Evolutionary conservation across 2,797 vertebrate genomes (phyloP).

Genomic region (Pempheris klunzingeri): DNA sequence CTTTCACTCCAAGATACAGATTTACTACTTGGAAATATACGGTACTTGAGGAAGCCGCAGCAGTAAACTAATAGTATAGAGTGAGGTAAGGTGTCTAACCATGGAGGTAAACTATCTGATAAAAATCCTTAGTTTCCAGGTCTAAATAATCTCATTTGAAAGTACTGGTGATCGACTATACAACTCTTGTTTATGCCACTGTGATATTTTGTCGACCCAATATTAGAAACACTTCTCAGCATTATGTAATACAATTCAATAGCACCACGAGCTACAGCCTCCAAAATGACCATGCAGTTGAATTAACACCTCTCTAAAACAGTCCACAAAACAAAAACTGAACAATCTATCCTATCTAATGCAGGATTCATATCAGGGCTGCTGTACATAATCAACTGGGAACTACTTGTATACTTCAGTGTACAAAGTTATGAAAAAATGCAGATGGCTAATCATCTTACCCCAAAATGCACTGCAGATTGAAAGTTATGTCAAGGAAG

Average conservation of each 20-base stretch:
- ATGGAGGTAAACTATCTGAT: background rate
- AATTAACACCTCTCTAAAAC: background rate
- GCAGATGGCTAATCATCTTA: constrained; percentile 1
- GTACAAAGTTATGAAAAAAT: constrained; percentile 19
- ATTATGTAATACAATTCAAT: background rate
- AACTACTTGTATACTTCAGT: background rate
- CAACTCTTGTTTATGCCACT: background rate
- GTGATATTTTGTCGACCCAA: background rate
- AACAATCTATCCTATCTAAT: too few relatives aligned
- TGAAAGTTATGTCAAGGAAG: background rate
- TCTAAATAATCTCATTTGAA: background rate
- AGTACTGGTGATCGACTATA: background rate
- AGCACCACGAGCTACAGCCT: background rate
- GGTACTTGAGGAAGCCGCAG: too few relatives aligned
- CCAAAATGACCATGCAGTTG: background rate
- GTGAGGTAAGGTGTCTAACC: background rate
- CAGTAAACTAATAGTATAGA: too few relatives aligned
- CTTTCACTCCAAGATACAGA: constrained; percentile 33
- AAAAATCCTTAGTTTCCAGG: background rate
- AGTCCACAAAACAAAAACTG: background rate
- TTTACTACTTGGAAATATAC: constrained; percentile 5
- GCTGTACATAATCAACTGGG: background rate
- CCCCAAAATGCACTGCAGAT: background rate
- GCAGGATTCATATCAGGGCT: too few relatives aligned
- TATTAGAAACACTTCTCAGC: background rate